These are phyloP conservation scores for Desmophyllum pertusum DNA, from an alignment of 92 coral and sea anemone species.

Conservation along the genomic window DNA sequence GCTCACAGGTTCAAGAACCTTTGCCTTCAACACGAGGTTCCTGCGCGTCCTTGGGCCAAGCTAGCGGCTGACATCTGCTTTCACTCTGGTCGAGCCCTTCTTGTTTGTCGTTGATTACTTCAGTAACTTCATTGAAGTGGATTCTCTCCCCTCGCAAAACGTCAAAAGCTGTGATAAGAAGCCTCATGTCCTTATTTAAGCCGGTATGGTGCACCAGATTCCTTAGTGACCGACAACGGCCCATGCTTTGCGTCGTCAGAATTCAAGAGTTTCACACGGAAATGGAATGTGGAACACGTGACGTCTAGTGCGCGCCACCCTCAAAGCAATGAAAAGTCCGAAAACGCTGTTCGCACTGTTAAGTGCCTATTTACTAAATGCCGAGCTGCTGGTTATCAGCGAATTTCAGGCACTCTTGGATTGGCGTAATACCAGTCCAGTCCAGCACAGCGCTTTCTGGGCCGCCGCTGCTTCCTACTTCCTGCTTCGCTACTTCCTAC, in stretches of 20 bases:
- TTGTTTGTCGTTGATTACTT: constrained; percentile 4
- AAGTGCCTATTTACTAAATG: no score
- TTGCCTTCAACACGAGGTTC: no score
- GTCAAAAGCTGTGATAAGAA: not conserved
- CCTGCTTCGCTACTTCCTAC: not conserved
- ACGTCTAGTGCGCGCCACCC: not conserved
- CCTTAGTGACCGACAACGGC: not conserved
- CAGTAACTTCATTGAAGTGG: not conserved
- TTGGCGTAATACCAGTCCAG: not conserved
- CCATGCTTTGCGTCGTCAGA: constrained; percentile 5
- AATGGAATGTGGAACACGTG: not conserved
- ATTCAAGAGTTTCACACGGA: not conserved
- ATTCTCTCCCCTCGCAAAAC: not conserved
- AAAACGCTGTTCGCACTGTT: no score
- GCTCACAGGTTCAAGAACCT: no score
- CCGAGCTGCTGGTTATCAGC: not conserved
- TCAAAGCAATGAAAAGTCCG: not conserved
- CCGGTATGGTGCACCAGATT: no score
- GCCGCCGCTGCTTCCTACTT: constrained; percentile 3
- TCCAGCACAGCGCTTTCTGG: constrained; percentile 6
- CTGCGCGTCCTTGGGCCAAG: not conserved
- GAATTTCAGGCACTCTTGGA: constrained; percentile 8
- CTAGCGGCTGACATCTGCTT: constrained; percentile 16
- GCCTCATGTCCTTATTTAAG: not conserved
- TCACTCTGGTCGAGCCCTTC: constrained; percentile 11